Percentiles rank a stretch among this genome's conserved stretches.
These are phyloP conservation scores for Pitta sordida DNA, from an alignment of 2,113 vertebrate genomes.

Conservation along the genomic window DNA sequence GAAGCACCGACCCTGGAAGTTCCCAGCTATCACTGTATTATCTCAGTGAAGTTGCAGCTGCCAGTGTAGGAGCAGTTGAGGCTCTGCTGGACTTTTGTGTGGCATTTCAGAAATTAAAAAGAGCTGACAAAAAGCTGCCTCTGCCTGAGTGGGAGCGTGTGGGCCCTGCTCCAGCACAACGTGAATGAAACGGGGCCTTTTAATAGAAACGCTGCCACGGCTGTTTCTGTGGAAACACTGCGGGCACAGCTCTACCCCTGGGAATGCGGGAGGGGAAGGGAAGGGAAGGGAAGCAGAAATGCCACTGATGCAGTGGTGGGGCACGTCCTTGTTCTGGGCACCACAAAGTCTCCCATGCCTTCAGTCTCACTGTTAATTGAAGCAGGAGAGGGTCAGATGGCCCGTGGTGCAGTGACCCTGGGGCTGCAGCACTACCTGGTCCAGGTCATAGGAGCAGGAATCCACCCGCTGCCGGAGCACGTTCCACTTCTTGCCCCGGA, in stretches of 20 bases:
- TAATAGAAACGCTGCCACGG: conserved; percentile 35
- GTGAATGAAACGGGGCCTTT: conserved; percentile 20
- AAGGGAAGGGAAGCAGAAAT: background rate
- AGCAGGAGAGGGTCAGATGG: background rate
- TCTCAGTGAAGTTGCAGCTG: background rate
- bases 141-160: background rate
- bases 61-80: background rate
- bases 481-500: conserved; percentile 98
- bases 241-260: background rate
- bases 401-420: rapidly evolving
- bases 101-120: background rate
- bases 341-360: background rate
- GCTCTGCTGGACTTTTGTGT: background rate
- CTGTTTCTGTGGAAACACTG: conserved; percentile 65
- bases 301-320: rapidly evolving
- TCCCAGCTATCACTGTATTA: background rate
- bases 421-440: conserved; percentile 80
- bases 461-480: conserved; percentile 93
- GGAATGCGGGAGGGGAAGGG: background rate
- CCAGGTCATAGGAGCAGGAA: conserved; percentile 95
- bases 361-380: background rate
- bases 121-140: background rate
- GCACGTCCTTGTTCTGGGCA: background rate
- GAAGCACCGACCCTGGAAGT: background rate
- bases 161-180: conserved; percentile 30